These are phyloP conservation scores for Cotesia congregata DNA, from an alignment of 2,888 invertebrate genomes.

Conservation along the genomic window DNA sequence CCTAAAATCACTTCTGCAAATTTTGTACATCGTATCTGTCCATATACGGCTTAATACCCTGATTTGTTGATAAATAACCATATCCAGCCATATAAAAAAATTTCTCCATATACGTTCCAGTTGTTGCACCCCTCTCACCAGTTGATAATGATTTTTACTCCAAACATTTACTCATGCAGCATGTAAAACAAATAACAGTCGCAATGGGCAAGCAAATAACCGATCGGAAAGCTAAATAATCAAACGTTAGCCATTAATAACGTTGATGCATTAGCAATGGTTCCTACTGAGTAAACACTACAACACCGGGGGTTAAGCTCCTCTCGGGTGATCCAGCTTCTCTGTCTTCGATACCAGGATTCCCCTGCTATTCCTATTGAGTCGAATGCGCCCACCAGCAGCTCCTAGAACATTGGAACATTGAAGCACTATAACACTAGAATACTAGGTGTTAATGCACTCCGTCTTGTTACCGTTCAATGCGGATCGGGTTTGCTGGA, in stretches of 20 bases:
- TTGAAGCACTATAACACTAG: slow-evolving; percentile 27
- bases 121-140: background rate
- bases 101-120: background rate
- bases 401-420: slow-evolving; percentile 52
- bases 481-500: slow-evolving; percentile 49
- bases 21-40: too few species aligned
- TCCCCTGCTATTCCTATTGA: background rate
- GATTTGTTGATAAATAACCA: too few species aligned
- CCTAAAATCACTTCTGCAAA: too few species aligned
- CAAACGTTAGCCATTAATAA: slow-evolving; percentile 1
- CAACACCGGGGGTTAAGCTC: background rate
- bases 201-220: background rate
- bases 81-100: too few species aligned
- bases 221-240: slow-evolving; percentile 10
- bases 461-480: slow-evolving; percentile 46
- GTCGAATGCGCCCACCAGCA: slow-evolving; percentile 15
- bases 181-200: slow-evolving; percentile 17
- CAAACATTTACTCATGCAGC: slow-evolving; percentile 12
- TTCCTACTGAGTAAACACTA: slow-evolving; percentile 7
- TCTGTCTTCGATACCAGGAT: background rate
- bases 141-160: background rate
- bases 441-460: slow-evolving; percentile 68
- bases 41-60: too few species aligned
- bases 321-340: background rate
- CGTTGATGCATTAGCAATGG: slow-evolving; percentile 32